Evolutionary conservation across 2,888 invertebrate species (phyloP).

Genomic region (Drosophila cognata): DNA sequence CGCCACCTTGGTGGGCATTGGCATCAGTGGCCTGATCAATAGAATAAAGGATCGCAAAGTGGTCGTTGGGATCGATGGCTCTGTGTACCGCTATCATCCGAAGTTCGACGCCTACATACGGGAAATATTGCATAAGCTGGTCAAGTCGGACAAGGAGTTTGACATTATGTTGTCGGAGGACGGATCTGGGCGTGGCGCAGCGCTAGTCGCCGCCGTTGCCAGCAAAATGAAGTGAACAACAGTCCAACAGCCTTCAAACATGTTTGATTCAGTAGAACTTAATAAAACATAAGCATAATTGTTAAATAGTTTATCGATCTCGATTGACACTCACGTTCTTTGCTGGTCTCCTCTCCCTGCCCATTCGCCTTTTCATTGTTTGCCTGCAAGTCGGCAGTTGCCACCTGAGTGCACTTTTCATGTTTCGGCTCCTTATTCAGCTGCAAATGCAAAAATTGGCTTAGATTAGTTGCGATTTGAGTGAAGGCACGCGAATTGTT

Average conservation of each 20-base stretch:
- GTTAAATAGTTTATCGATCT: constrained; percentile 27
- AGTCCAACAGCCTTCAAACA: constrained; percentile 2
- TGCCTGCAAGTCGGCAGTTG: constrained; percentile 16
- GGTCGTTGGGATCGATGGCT: constrained; percentile 98
- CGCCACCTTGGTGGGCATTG: constrained; percentile 95
- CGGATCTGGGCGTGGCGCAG: constrained; percentile 97
- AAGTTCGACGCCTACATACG: constrained; percentile 97
- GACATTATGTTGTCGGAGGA: constrained; percentile 97
- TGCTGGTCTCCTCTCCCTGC: constrained; percentile 2
- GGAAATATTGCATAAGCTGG: constrained; percentile 91
- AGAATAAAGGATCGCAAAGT: constrained; percentile 94
- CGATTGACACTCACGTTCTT: constrained; percentile 58
- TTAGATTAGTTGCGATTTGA: background rate
- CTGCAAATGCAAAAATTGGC: constrained; percentile 27
- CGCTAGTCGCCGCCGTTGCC: constrained; percentile 96
- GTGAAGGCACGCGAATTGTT: accelerated
- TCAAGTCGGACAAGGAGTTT: constrained; percentile 91
- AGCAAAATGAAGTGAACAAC: constrained; percentile 58
- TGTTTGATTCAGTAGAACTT: constrained; percentile 27
- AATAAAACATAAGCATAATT: constrained; percentile 7
- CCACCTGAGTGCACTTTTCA: constrained; percentile 29
- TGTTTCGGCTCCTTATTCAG: constrained; percentile 37
- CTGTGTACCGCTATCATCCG: constrained; percentile 97
- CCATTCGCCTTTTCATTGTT: background rate
- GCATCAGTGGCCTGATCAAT: constrained; percentile 93